Evolutionary conservation across 2,797 vertebrate genomes (phyloP).

Genomic region (Dallia pectoralis): DNA sequence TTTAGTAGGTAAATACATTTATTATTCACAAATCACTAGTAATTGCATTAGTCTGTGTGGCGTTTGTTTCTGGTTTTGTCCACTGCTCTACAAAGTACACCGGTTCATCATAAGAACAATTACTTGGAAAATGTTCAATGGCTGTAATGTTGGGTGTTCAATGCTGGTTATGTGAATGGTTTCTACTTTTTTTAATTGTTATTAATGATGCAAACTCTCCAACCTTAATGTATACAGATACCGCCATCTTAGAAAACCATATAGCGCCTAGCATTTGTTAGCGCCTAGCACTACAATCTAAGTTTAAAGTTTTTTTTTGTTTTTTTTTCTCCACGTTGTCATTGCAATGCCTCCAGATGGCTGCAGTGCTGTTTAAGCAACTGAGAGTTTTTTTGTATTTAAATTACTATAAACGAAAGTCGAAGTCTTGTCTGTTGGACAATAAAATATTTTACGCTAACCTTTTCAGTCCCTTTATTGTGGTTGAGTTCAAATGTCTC

Average conservation of each 20-base stretch:
- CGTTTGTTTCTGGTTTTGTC: conserved; percentile 38
- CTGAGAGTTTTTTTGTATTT: conserved; percentile 35
- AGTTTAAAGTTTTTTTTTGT: conserved; percentile 34
- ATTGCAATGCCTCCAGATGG: conserved; percentile 53
- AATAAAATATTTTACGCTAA: conserved; percentile 62
- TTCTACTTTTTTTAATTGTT: conserved; percentile 30
- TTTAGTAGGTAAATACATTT: conserved; percentile 48
- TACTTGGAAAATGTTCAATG: conserved; percentile 35
- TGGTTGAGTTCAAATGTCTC: not conserved
- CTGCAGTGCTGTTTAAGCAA: conserved; percentile 44
- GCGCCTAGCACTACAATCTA: conserved; percentile 27
- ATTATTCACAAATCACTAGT: conserved; percentile 63
- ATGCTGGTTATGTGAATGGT: conserved; percentile 36
- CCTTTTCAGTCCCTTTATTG: not conserved
- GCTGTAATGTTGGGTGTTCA: conserved; percentile 46
- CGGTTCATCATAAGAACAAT: conserved; percentile 26
- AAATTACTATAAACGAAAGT: conserved; percentile 53
- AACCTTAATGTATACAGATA: conserved; percentile 37
- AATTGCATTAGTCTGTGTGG: conserved; percentile 29
- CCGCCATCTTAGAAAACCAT: conserved; percentile 38
- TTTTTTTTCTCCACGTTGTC: conserved; percentile 40
- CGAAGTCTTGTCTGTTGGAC: conserved; percentile 61
- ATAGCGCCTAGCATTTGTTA: conserved; percentile 11
- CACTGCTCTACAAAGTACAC: conserved; percentile 45
- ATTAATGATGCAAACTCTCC: conserved; percentile 38